Evolutionary conservation across 2,113 vertebrate genomes (phyloP).

Genomic region (Pardalotus punctatus): DNA sequence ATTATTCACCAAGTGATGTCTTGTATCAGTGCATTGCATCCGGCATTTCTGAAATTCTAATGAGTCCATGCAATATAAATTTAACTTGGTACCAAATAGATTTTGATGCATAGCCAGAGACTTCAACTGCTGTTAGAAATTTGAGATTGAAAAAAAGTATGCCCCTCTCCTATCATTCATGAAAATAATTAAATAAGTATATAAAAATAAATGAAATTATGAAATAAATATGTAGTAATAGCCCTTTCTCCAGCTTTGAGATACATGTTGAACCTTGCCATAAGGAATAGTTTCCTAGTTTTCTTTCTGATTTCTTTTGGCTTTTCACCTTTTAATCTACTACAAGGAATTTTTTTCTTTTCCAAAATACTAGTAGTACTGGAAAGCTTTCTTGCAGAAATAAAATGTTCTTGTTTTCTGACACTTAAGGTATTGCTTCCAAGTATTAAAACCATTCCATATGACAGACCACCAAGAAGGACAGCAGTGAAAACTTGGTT

Average conservation of each 20-base stretch:
- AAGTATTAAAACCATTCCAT: constrained; percentile 63
- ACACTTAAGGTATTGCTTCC: constrained; percentile 61
- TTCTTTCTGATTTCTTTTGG: constrained; percentile 26
- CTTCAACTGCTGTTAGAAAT: neutral
- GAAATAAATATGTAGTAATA: neutral
- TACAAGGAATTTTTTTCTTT: constrained; percentile 35
- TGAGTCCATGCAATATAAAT: neutral
- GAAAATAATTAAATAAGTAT: neutral
- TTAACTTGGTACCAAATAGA: neutral
- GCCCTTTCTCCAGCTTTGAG: neutral
- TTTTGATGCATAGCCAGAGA: neutral
- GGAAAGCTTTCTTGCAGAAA: constrained; percentile 57
- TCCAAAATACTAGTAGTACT: constrained; percentile 51
- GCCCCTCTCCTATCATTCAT: neutral
- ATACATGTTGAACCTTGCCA: neutral
- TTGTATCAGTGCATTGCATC: neutral
- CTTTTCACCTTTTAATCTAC: constrained; percentile 42
- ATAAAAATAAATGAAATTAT: neutral
- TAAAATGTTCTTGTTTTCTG: constrained; percentile 61
- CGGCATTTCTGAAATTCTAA: neutral
- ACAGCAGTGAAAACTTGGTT: constrained; percentile 1
- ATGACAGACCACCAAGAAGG: constrained; percentile 61
- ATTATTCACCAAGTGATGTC: neutral
- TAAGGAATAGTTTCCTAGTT: constrained; percentile 14
- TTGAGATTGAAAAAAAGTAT: neutral